These are phyloP conservation scores for Drosophila seguyi DNA, from an alignment of 1,140 invertebrate genomes.

Conservation along the genomic window DNA sequence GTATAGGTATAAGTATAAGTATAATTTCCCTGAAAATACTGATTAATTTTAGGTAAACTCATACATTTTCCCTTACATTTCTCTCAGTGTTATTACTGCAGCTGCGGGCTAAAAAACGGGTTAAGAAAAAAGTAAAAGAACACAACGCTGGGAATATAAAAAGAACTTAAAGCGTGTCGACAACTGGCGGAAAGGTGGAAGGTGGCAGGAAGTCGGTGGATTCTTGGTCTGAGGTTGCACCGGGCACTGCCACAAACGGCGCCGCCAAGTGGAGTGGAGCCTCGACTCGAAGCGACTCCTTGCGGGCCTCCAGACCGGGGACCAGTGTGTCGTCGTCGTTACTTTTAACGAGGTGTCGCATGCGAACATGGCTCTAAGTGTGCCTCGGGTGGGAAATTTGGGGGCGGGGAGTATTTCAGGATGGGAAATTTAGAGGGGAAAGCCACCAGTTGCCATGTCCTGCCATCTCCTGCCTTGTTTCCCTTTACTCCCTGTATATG, in stretches of 20 bases:
- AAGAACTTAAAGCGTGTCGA: slow-evolving; percentile 76
- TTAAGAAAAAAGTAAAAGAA: slow-evolving; percentile 22
- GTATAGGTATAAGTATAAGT: too few relatives aligned
- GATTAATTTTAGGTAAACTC: too few relatives aligned
- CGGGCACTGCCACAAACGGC: slow-evolving; percentile 40
- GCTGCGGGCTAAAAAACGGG: slow-evolving; percentile 33
- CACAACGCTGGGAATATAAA: slow-evolving; percentile 39
- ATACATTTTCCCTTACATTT: not conserved
- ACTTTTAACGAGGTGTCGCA: slow-evolving; percentile 83
- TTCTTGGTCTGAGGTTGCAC: slow-evolving; percentile 37
- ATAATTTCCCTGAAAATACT: too few relatives aligned
- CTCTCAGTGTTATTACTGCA: slow-evolving; percentile 26
- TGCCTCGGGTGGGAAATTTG: slow-evolving; percentile 11
- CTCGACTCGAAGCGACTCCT: slow-evolving; percentile 36
- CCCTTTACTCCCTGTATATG: slow-evolving; percentile 28
- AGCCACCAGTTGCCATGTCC: slow-evolving; percentile 68
- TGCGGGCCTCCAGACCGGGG: slow-evolving; percentile 22
- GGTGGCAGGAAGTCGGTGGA: slow-evolving; percentile 35
- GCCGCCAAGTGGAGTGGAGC: slow-evolving; percentile 52
- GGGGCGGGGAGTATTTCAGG: not conserved
- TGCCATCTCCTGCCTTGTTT: slow-evolving; percentile 6
- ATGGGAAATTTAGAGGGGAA: slow-evolving; percentile 13
- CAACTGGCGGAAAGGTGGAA: slow-evolving; percentile 19
- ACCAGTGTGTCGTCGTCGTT: slow-evolving; percentile 77
- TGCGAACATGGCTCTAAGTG: slow-evolving; percentile 64